These are phyloP conservation scores for Caenorhabditis inopinata DNA, from an alignment of 1,140 invertebrate species.

Conservation along the genomic window DNA sequence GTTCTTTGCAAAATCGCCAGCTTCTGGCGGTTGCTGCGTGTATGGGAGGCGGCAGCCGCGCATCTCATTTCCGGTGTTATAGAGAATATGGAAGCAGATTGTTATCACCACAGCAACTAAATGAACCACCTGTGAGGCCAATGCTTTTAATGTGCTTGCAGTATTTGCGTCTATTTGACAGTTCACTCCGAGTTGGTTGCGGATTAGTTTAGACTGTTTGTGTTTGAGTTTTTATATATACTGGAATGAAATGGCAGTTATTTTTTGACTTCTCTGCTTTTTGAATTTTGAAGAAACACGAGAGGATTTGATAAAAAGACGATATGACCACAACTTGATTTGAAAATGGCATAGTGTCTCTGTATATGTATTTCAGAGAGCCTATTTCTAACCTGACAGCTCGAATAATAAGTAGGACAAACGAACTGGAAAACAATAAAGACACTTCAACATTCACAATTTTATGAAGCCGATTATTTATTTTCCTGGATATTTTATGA, in stretches of 20 bases:
- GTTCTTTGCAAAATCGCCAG: conserved; percentile 27
- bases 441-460: too few species aligned
- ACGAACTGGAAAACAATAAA: too few species aligned
- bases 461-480: too few species aligned
- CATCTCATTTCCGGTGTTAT: conserved; percentile 32
- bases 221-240: background rate
- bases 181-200: background rate
- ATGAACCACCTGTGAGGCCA: conserved; percentile 6
- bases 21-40: conserved; percentile 4
- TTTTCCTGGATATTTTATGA: too few species aligned
- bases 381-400: too few species aligned
- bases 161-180: conserved; percentile 22
- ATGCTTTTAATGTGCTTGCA: background rate
- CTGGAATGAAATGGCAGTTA: background rate
- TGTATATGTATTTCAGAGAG: too few species aligned
- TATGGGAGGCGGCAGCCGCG: conserved; percentile 18
- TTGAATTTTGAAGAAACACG: too few species aligned
- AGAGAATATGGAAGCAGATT: background rate
- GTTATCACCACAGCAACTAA: background rate
- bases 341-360: too few species aligned
- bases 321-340: too few species aligned
- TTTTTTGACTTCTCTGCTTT: too few species aligned
- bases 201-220: background rate
- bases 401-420: too few species aligned
- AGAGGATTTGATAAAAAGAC: too few species aligned